Evolutionary conservation across 2,797 vertebrate species (phyloP).

Genomic region (Sebastes cheni): DNA sequence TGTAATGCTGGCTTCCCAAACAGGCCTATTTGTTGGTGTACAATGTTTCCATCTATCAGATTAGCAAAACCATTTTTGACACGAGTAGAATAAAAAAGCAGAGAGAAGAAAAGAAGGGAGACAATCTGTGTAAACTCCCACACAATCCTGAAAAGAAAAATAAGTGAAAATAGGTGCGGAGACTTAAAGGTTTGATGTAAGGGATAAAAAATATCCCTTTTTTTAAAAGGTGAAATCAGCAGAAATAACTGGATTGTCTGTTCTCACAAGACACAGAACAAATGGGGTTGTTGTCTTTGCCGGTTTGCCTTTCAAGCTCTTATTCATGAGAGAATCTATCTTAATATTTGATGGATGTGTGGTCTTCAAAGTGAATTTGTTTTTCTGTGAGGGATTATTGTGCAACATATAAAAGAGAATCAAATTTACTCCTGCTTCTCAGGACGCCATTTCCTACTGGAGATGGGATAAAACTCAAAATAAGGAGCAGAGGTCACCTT

Average conservation of each 20-base stretch:
- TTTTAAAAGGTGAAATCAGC: not conserved
- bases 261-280: not conserved
- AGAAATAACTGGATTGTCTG: not conserved
- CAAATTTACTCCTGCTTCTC: not conserved
- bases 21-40: not conserved
- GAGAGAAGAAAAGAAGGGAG: too few species aligned
- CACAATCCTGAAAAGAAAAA: not conserved
- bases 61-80: not conserved
- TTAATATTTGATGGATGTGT: not conserved
- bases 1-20: not conserved
- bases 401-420: not conserved
- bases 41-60: not conserved
- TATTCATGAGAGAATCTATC: not conserved
- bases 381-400: conserved; percentile 7
- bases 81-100: too few species aligned
- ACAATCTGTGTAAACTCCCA: not conserved
- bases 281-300: not conserved
- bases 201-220: not conserved
- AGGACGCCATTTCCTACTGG: not conserved
- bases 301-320: not conserved
- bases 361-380: not conserved
- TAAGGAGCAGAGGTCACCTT: not conserved
- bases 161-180: not conserved
- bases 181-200: not conserved
- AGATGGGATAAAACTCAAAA: not conserved